Percentiles rank a stretch among this genome's conserved stretches.
Conservation (phyloP, 2,113 vertebrate species). For the Sander vitreus region DNA sequence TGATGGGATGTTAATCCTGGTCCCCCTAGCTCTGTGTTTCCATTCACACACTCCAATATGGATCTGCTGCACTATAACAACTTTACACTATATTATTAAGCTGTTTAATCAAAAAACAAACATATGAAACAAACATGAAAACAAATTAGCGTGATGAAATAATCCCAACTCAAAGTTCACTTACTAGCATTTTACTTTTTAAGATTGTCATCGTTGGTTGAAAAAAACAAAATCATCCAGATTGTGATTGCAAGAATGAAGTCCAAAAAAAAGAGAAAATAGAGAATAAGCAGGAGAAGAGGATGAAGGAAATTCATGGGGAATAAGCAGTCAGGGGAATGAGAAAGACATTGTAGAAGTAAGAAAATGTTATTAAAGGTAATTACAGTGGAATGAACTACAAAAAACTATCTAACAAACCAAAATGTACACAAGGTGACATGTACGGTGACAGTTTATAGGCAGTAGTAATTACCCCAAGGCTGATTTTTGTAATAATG, state of each 20-base stretch:
- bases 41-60: not conserved
- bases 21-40: no score
- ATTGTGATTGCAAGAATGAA: not conserved
- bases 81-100: not conserved
- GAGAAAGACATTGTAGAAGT: not conserved
- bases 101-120: no score
- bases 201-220: no score
- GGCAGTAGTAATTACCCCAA: not conserved
- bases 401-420: conserved; percentile 13
- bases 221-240: no score
- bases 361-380: conserved; percentile 42
- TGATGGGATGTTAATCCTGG: no score
- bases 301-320: not conserved
- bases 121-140: not conserved
- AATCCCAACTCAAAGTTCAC: not conserved
- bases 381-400: conserved; percentile 25
- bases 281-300: not conserved
- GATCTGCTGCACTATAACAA: not conserved
- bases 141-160: not conserved
- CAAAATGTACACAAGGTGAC: not conserved
- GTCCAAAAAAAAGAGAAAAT: not conserved
- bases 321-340: not conserved
- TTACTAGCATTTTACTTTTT: not conserved
- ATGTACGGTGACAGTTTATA: conserved; percentile 1
- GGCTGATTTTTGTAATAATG: conserved; percentile 12